Base-by-base conservation (phyloP, 2,797 vertebrate genomes). In the Taenioides sp. region DNA sequence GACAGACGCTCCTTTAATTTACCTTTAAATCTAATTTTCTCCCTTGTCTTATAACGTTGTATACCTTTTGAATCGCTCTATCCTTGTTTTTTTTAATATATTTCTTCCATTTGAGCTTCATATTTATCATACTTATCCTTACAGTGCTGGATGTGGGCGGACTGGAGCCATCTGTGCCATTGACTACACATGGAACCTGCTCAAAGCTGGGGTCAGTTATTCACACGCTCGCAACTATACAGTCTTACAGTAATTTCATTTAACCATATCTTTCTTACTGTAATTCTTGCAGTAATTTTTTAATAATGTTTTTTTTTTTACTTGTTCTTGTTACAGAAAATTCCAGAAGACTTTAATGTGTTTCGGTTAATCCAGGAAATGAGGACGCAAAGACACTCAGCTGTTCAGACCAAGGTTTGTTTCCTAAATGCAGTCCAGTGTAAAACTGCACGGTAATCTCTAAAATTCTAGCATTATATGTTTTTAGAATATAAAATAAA, bases 121-220 rank as follows among this genome's bases (percentile, higher is more conserved):
- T 57, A 37, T 37, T 37, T 37, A 37, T 14, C 10, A 23, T 11
- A 57, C 14, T 12, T 84, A 14, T 85, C 63, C 57, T 59, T 83
- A 67, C 94, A 99, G 98, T 92, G 98, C 98, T 82, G 98, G 98
- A 79, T 99, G 98, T 94, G 97, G 97, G 92, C 95, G 98, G 87
- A 99, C 98, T 9, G 98, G 97, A 72, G 98, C 98, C 80, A 98
- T 99, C 89, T 99, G 98, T 94, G 97, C 97, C 78, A 98, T 98
- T 77, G 97, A 99, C 94, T 97, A 98, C 93, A 99, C 97, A 0
- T 98, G 98, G 98, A 99, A 98, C 92, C 95, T 98, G 78, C 95
- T 99, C 72, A 99, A 98, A 94, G 97, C 97, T 80, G 96, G 96
- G 93, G 98, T 98, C 95, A 92, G 95, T 62, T 28, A 69, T 57